Evolutionary conservation across 2,888 invertebrate genomes (phyloP).

Genomic region (Tigriopus californicus): DNA sequence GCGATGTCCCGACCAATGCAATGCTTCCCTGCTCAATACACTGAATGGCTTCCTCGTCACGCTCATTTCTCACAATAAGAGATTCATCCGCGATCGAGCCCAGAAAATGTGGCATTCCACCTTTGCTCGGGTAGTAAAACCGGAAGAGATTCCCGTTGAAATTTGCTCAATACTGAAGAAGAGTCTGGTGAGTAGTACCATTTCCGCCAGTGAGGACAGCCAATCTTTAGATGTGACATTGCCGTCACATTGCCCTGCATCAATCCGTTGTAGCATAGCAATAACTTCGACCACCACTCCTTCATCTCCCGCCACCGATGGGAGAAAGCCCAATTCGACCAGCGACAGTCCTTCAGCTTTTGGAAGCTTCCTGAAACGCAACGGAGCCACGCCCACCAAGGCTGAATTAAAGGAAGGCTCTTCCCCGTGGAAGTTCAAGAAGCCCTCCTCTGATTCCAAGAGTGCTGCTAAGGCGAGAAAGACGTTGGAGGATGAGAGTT

Average conservation of each 20-base stretch:
- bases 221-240: not conserved
- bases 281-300: not conserved
- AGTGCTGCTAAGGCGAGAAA: not conserved
- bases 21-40: not conserved
- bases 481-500: not conserved
- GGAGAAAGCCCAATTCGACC: not conserved
- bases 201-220: no score
- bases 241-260: not conserved
- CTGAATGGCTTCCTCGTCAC: not conserved
- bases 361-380: not conserved
- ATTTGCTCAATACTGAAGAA: not conserved
- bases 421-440: not conserved
- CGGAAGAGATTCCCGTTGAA: not conserved
- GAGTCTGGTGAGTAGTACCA: not conserved
- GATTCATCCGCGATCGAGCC: not conserved
- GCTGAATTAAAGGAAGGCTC: no score
- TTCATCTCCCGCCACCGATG: not conserved
- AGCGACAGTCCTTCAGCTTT: not conserved
- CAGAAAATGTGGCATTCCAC: conserved; percentile 6
- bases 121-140: not conserved
- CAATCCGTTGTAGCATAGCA: not conserved
- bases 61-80: not conserved
- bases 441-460: not conserved
- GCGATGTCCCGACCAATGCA: not conserved
- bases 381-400: no score